Conservation (phyloP, 2,888 invertebrate species). For the Invenusta paracnida region DNA sequence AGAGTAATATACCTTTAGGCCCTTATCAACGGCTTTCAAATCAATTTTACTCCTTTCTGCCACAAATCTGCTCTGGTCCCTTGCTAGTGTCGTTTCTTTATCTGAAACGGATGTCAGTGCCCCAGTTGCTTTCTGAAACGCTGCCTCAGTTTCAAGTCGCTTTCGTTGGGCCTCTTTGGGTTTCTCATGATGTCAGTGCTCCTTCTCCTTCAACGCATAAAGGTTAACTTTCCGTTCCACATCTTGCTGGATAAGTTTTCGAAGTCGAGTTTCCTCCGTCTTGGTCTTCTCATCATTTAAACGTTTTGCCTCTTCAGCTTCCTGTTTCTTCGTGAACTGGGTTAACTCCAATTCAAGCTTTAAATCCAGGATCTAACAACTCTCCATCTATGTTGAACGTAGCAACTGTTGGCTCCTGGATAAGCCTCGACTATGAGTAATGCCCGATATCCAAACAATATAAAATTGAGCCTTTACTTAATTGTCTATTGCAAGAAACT, state of each 20-base stretch:
- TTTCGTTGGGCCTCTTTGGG: neutral
- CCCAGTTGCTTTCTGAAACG: too few species aligned
- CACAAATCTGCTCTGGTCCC: neutral
- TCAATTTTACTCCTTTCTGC: neutral
- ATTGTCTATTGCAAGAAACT: neutral
- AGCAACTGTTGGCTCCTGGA: neutral
- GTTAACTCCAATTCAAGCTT: neutral
- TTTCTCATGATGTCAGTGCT: neutral
- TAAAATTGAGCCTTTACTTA: neutral
- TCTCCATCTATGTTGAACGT: neutral
- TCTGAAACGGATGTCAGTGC: neutral
- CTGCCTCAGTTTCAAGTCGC: neutral
- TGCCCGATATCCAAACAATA: neutral
- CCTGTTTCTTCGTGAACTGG: neutral
- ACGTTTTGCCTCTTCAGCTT: neutral
- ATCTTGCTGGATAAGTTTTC: neutral
- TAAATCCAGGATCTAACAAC: neutral
- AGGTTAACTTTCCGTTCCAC: neutral
- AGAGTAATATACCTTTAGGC: neutral
- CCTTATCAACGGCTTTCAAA: neutral
- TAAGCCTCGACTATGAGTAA: neutral
- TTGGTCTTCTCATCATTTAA: neutral
- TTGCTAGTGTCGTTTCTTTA: neutral
- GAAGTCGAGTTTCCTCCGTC: neutral
- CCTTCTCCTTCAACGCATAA: neutral